A percentile compares a stretch with the other conserved stretches of the same genome.
phyloP scores from a whole-genome alignment of 30 jellyfish, hydroid and myxozoan genomes.

The Hydra vulgaris region DNA sequence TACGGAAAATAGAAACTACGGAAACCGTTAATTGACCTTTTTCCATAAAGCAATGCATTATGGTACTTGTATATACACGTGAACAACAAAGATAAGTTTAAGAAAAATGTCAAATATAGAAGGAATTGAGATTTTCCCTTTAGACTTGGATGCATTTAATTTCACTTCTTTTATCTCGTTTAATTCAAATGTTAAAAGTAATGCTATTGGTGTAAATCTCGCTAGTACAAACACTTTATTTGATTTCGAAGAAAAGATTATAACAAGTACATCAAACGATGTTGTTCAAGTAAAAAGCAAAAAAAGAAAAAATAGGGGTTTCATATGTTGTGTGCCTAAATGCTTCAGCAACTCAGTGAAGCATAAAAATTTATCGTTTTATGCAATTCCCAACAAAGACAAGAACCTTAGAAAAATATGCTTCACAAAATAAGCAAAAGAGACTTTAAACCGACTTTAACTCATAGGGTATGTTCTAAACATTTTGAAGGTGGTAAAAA shows the following conservation, averaged over 20 bases:
- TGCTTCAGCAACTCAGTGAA: slow-evolving; percentile 6
- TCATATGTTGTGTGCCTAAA: not conserved
- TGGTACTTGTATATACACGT: no score
- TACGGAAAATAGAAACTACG: no score
- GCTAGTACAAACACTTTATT: not conserved
- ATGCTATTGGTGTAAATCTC: not conserved
- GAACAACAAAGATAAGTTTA: no score
- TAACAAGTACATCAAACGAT: not conserved
- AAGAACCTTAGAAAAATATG: slow-evolving; percentile 7
- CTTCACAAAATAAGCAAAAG: slow-evolving; percentile 11
- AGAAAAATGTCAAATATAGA: not conserved
- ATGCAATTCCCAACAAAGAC: slow-evolving; percentile 13
- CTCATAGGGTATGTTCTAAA: slow-evolving; percentile 16
- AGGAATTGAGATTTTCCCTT: not conserved
- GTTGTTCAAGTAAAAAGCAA: not conserved
- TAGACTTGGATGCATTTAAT: not conserved
- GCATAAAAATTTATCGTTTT: slow-evolving; percentile 3
- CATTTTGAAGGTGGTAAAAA: slow-evolving; percentile 15
- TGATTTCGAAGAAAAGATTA: not conserved
- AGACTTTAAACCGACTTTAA: slow-evolving; percentile 10
- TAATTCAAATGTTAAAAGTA: not conserved
- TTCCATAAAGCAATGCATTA: no score
- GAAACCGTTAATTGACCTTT: no score
- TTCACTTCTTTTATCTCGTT: not conserved
- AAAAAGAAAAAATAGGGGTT: slow-evolving; percentile 1